Evolutionary conservation across 2,113 vertebrate species (phyloP).

Genomic region (Sialia sialis): DNA sequence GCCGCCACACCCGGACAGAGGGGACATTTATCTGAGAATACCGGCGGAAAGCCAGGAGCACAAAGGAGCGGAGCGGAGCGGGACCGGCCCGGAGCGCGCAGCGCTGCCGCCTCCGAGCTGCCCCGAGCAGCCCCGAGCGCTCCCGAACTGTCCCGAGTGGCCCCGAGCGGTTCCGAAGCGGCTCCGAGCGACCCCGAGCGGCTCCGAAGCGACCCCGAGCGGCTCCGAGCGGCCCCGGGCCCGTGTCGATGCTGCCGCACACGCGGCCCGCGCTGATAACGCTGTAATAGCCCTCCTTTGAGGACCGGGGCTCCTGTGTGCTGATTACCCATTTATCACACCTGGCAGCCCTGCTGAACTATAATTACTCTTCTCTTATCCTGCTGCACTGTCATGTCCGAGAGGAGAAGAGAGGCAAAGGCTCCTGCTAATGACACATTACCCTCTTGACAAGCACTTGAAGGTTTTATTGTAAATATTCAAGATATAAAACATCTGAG

Average conservation of each 20-base stretch:
- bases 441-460: constrained; percentile 81
- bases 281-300: constrained; percentile 98
- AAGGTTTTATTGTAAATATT: constrained; percentile 85
- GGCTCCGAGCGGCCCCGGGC: constrained; percentile 69
- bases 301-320: constrained; percentile 88
- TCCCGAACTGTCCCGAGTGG: too few relatives aligned
- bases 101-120: neutral
- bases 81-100: neutral
- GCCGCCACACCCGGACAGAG: neutral
- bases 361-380: constrained; percentile 99
- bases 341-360: constrained; percentile 98
- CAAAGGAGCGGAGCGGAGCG: constrained; percentile 54
- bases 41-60: constrained; percentile 21
- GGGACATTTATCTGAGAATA: too few relatives aligned
- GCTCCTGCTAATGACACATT: constrained; percentile 85
- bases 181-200: too few relatives aligned
- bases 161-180: too few relatives aligned
- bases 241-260: constrained; percentile 71
- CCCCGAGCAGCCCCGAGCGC: too few relatives aligned
- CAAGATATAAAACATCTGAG: constrained; percentile 83
- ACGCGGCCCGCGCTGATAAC: constrained; percentile 94
- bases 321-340: constrained; percentile 99
- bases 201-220: too few relatives aligned
- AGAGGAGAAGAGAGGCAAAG: constrained; percentile 79
- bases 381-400: constrained; percentile 94